Evolutionary conservation across 2,888 invertebrate species (phyloP), one percentile per base, ranked within the genome.

Genomic region (Dione juno): DNA sequence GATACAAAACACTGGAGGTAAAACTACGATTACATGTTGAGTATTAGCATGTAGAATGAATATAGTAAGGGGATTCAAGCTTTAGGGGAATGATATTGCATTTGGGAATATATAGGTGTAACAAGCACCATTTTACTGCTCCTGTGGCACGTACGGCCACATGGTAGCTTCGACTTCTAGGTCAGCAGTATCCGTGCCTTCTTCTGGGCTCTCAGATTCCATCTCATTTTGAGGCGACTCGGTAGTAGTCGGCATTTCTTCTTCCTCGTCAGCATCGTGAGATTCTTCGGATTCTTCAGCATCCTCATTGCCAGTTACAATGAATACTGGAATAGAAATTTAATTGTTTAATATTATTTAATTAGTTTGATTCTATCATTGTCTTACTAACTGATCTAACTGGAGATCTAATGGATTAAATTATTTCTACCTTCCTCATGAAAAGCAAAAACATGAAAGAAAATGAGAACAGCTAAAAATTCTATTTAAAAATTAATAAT

Each of bases 291-390:
- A 74, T 45, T 75, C 75, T 1, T 50, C 50, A 8, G 43, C 67
- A 10, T 75, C 75, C 10, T 75, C 75, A 53, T 70, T 74, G 19
- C 69, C 67, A 16, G 73, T 71, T 19, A 73, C 73, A n/a, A 73
- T 73, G 45, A 73, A 73, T 48, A 73, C 73, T 71, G 40, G 9
- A 71, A 67, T 16, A 57, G 11, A 21, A 19, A 19, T 50, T 1
- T 52, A n/a, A n/a, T 6, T 43, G 13, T 9, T 40, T 41, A 35
- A 16, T 19, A 61, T 50, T 28, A 50, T 19, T 11, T 10, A 19
- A 50, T 11, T 19, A 1, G 3, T 50, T 50, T 50, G 11, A 19
- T 11, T 28, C 5, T n/a, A n/a, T 3, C 28, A 28, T 28, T 28
- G 28, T 5, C 5, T 5, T 28, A 28, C 2, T 28, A 28, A 28